Percentiles rank a stretch among this genome's conserved stretches.
Conservation (phyloP, 2,888 invertebrate species). For the Drosophila fulvimacula region DNA sequence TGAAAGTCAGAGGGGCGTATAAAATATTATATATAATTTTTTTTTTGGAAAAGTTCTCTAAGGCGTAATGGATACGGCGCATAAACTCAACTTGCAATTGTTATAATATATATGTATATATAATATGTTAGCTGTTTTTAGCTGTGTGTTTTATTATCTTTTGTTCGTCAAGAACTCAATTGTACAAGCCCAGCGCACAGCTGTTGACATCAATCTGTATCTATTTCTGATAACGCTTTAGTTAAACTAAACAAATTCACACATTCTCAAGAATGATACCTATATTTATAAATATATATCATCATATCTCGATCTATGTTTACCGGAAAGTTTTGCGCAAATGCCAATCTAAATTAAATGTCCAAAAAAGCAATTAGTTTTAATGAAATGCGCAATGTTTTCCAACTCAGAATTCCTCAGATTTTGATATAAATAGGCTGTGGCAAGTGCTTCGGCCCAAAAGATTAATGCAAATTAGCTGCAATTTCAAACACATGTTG, state of each 20-base stretch:
- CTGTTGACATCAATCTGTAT: slow-evolving; percentile 36
- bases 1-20: slow-evolving; percentile 39
- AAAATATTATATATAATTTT: slow-evolving; percentile 15
- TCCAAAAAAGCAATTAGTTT: slow-evolving; percentile 53
- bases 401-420: slow-evolving; percentile 32
- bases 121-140: no score
- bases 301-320: slow-evolving; percentile 3
- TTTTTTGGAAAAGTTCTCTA: slow-evolving; percentile 19
- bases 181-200: slow-evolving; percentile 21
- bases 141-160: not conserved
- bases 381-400: slow-evolving; percentile 56
- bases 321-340: slow-evolving; percentile 21
- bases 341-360: slow-evolving; percentile 53
- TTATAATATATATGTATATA: not conserved
- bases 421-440: slow-evolving; percentile 47
- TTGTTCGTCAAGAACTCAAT: not conserved
- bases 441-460: slow-evolving; percentile 32
- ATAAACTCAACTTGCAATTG: slow-evolving; percentile 21
- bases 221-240: slow-evolving; percentile 5
- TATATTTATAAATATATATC: not conserved
- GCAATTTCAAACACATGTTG: slow-evolving; percentile 77
- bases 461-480: slow-evolving; percentile 50
- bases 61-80: not conserved
- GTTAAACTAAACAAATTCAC: not conserved
- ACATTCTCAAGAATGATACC: not conserved